Conservation (phyloP, 53 echinoderm and acorn worm genomes). For the Holothuria scabra region DNA sequence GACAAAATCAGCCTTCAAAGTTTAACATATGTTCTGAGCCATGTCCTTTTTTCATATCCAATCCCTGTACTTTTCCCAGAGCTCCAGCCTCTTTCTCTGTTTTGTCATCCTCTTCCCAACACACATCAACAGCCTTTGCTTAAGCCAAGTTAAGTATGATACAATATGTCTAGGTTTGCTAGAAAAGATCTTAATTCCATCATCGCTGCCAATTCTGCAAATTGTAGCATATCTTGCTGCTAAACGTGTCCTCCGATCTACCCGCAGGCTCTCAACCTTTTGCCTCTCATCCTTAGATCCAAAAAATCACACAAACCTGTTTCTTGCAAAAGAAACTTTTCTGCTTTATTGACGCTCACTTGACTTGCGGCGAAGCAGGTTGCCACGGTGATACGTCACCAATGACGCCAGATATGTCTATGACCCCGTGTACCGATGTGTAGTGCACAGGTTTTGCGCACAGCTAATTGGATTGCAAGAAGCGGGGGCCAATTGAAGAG, state of each 20-base stretch:
- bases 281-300: conserved; percentile 30
- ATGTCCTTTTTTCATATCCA: background rate
- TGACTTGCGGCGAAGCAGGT: conserved; percentile 50
- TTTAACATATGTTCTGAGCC: too few species aligned
- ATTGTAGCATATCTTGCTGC: conserved; percentile 44
- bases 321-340: conserved; percentile 42
- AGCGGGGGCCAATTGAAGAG: conserved; percentile 56
- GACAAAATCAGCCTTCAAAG: too few species aligned
- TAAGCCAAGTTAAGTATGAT: conserved; percentile 42
- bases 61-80: conserved; percentile 22
- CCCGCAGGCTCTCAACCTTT: conserved; percentile 26
- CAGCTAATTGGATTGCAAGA: conserved; percentile 52
- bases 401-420: conserved; percentile 47
- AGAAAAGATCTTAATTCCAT: conserved; percentile 43
- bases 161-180: conserved; percentile 30
- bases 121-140: conserved; percentile 14
- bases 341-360: conserved; percentile 55
- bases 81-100: background rate
- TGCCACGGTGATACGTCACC: conserved; percentile 57
- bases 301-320: conserved; percentile 46
- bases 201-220: conserved; percentile 28
- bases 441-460: conserved; percentile 41
- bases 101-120: background rate
- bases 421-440: conserved; percentile 40
- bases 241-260: conserved; percentile 30